A percentile compares a stretch with the other conserved stretches of the same genome.
phyloP scores from a whole-genome alignment of 2,888 invertebrate species.

The Phaedon cochleariae region DNA sequence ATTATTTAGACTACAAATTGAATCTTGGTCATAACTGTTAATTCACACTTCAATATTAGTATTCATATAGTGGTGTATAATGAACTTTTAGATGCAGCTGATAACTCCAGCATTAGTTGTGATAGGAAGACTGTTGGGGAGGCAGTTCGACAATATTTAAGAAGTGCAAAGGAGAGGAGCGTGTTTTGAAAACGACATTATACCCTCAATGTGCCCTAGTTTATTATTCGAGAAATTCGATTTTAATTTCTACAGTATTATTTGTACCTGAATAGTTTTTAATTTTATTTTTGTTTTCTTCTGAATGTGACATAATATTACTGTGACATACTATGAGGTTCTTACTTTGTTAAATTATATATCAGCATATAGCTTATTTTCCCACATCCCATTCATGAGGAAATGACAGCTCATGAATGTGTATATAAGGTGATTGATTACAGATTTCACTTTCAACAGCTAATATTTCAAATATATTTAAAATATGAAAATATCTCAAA shows the following conservation, averaged over 20 bases:
- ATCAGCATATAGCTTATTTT: neutral
- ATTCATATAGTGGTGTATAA: no score
- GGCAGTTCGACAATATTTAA: neutral
- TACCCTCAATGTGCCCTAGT: no score
- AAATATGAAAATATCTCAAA: no score
- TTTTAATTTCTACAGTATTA: no score
- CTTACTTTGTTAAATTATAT: neutral
- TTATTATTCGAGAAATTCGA: no score
- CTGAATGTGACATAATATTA: no score
- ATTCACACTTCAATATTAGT: no score
- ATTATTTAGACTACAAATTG: neutral
- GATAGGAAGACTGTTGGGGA: neutral
- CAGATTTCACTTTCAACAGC: no score
- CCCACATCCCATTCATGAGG: neutral
- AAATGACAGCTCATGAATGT: neutral
- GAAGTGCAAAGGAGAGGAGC: neutral
- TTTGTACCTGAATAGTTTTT: neutral
- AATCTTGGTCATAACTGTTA: neutral
- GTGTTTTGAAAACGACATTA: neutral
- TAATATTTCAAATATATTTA: no score
- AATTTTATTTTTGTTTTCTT: neutral
- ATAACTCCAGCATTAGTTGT: no score
- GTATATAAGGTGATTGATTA: no score
- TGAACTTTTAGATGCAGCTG: no score
- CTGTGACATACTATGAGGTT: neutral